Evolutionary conservation across 2,888 invertebrate species (phyloP).

Genomic region (Agrotis segetum): DNA sequence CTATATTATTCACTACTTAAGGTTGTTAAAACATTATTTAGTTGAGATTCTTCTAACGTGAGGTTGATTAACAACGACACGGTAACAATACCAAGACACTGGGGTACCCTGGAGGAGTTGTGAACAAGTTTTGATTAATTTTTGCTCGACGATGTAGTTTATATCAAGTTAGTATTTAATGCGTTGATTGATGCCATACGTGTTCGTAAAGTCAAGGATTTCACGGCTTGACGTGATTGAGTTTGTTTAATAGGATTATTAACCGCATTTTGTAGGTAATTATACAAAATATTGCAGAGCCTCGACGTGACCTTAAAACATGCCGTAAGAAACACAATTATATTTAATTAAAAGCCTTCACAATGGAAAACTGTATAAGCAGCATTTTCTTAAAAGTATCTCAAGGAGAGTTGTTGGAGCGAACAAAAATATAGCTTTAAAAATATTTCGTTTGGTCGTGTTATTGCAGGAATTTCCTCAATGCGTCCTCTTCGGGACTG

Average conservation of each 20-base stretch:
- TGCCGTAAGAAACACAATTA: constrained; percentile 50
- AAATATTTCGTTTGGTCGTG: constrained; percentile 40
- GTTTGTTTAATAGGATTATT: constrained; percentile 33
- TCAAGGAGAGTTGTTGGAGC: constrained; percentile 45
- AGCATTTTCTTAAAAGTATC: constrained; percentile 48
- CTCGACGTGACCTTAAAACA: constrained; percentile 55
- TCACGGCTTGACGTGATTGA: constrained; percentile 29
- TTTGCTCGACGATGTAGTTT: constrained; percentile 30
- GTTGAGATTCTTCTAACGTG: constrained; percentile 45
- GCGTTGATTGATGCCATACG: constrained; percentile 20
- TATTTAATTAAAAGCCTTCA: constrained; percentile 56
- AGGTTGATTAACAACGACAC: constrained; percentile 47
- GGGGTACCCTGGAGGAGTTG: constrained; percentile 34
- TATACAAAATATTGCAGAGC: constrained; percentile 39
- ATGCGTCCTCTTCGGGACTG: constrained; percentile 16
- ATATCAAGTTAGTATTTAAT: constrained; percentile 41
- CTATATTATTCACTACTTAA: constrained; percentile 58
- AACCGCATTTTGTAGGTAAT: constrained; percentile 35
- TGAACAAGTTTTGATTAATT: constrained; percentile 54
- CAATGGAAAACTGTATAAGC: constrained; percentile 41
- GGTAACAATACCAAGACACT: constrained; percentile 31
- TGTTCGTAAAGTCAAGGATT: constrained; percentile 21
- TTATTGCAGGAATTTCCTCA: constrained; percentile 41
- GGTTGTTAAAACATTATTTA: constrained; percentile 46
- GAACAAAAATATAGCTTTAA: constrained; percentile 30